Evolutionary conservation across 2,113 vertebrate genomes (phyloP), one percentile per base, ranked within the genome.

Genomic region (Rhinoderma darwinii): DNA sequence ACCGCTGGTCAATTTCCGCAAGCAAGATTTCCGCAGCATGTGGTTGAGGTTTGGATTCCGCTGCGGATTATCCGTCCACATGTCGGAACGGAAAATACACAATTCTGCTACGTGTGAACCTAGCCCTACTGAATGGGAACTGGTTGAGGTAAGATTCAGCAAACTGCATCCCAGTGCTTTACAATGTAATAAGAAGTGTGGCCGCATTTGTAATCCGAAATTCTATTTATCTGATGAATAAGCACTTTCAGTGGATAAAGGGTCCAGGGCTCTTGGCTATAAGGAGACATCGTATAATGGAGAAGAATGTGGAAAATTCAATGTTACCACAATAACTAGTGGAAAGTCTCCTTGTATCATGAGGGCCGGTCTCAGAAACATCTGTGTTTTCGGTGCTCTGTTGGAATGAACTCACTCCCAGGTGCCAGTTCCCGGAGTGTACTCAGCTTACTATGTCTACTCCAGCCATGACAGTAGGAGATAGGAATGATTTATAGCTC

Each of bases 381-480:
- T 63, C 79, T 82, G 79, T 66, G 51, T 82, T 82, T 82, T 44
- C 61, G 18, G 79, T 82, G 79, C 27, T 25, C 39, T 82, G 56
- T 12, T 82, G 59, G 79, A 66, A 82, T 82, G 79, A 82, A 82
- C 56, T 82, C 79, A 82, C 32, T 61, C 79, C 79, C 79, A 82
- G 79, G 79, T 82, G 79, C 56, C 56, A 82, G 56, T 63, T 66
- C 79, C 59, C 79, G 39, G 56, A 61, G 56, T 44, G 35, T 9
- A 82, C 41, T 59, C 32, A 17, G 79, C 59, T 82, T 63, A 63
- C 61, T 63, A 82, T 82, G 27, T 63, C 20, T 59, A 37, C 77
- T 41, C 39, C 77, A 43, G 79, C 39, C 54, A 81, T 30, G 54
- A 61, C 78, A 61, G 59, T 17, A 14, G 30, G 56, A 54, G 32